A percentile compares a stretch with the other conserved stretches of the same genome.
These are phyloP conservation scores for Anguilla marmorata DNA, from an alignment of 2,797 vertebrate genomes.

Conservation along the genomic window DNA sequence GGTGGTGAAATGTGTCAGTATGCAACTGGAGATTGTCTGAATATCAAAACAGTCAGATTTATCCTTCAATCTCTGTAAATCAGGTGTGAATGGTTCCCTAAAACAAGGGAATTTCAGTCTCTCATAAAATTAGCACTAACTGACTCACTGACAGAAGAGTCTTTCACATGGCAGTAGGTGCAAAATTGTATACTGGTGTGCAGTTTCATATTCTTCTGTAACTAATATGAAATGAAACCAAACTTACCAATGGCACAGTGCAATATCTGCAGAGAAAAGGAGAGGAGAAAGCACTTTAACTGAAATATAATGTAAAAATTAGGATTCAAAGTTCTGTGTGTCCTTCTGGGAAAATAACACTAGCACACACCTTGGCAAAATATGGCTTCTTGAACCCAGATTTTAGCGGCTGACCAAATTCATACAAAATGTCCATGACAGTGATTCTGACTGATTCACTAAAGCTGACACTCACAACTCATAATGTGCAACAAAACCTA, in stretches of 20 bases:
- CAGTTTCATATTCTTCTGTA: not conserved
- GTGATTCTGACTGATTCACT: not conserved
- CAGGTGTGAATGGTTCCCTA: conserved; percentile 44
- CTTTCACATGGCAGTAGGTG: not conserved
- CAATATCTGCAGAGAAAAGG: conserved; percentile 77
- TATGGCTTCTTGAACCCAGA: not conserved
- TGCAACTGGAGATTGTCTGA: conserved; percentile 40
- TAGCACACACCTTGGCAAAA: not conserved
- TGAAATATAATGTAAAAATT: conserved; percentile 12
- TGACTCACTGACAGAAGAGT: not conserved
- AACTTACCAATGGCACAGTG: conserved; percentile 96
- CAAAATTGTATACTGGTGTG: not conserved
- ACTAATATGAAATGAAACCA: not conserved
- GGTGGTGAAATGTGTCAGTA: not conserved
- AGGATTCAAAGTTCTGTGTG: not conserved
- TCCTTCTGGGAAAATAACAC: not conserved
- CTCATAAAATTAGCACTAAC: conserved; percentile 45
- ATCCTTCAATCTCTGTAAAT: conserved; percentile 54
- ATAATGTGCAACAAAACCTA: not conserved
- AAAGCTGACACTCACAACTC: not conserved
- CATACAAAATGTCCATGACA: not conserved
- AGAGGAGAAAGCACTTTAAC: conserved; percentile 39
- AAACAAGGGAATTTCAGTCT: conserved; percentile 25
- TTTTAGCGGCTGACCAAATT: not conserved
- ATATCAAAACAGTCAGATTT: conserved; percentile 40